Evolutionary conservation across 2,888 invertebrate species (phyloP).

Genomic region (Parelbella ahira): DNA sequence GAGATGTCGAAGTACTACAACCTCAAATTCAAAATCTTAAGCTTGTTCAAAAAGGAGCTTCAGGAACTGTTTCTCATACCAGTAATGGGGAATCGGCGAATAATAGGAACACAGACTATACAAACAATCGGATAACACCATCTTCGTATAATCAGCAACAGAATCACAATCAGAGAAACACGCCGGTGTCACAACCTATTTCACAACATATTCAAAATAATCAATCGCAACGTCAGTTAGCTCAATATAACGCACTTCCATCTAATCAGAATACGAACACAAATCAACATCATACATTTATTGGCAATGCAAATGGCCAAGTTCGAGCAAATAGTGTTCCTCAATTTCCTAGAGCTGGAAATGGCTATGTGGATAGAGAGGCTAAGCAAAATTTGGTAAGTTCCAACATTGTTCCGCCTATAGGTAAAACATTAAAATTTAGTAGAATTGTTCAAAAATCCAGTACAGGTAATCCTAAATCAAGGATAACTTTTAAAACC

Average conservation of each 20-base stretch:
- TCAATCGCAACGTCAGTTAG: constrained; percentile 35
- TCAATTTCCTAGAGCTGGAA: constrained; percentile 42
- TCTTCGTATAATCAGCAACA: constrained; percentile 39
- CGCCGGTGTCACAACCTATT: constrained; percentile 41
- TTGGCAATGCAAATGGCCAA: too few species aligned
- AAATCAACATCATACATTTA: too few species aligned
- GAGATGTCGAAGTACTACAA: constrained; percentile 49
- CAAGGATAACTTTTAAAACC: constrained; percentile 66
- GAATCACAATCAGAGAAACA: constrained; percentile 24
- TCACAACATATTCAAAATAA: constrained; percentile 35
- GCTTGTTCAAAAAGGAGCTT: constrained; percentile 29
- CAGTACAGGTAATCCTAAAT: constrained; percentile 56
- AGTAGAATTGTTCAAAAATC: constrained; percentile 56
- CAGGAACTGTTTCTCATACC: constrained; percentile 35
- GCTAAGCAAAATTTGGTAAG: constrained; percentile 68
- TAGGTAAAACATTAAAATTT: constrained; percentile 60
- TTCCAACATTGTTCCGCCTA: constrained; percentile 49
- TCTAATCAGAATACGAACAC: constrained; percentile 40
- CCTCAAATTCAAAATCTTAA: constrained; percentile 45
- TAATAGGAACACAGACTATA: constrained; percentile 29
- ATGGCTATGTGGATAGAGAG: constrained; percentile 44
- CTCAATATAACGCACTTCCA: too few species aligned
- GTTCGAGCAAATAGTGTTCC: too few species aligned
- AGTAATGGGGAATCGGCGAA: constrained; percentile 42
- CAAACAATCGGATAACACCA: constrained; percentile 36